Evolutionary conservation across 2,888 invertebrate genomes (phyloP).

Genomic region (Empis stercorea): DNA sequence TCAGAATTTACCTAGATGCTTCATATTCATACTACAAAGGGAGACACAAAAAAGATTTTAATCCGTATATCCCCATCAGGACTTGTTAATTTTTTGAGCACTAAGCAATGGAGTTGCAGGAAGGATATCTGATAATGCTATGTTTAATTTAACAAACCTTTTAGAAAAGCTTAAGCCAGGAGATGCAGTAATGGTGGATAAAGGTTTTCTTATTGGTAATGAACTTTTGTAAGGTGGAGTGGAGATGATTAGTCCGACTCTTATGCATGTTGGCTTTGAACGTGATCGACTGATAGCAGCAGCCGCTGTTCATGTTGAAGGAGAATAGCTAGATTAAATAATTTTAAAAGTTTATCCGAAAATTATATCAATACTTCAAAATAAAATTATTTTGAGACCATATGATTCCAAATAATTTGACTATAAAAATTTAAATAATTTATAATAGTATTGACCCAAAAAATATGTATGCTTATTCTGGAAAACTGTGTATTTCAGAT

Average conservation of each 20-base stretch:
- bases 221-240: slow-evolving; percentile 3
- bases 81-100: not conserved
- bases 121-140: slow-evolving; percentile 1
- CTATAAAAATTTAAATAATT: not conserved
- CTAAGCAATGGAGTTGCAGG: not conserved
- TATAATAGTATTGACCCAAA: too few relatives aligned
- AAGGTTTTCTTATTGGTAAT: slow-evolving; percentile 4
- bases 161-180: too few relatives aligned
- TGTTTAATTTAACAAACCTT: slow-evolving; percentile 1
- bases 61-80: slow-evolving; percentile 4
- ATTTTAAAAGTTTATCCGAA: not conserved
- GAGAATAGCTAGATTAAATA: not conserved
- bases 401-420: too few relatives aligned
- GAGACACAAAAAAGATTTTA: not conserved
- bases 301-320: not conserved
- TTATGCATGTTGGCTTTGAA: not conserved
- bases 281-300: not conserved
- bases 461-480: too few relatives aligned
- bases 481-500: too few relatives aligned
- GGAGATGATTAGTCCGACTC: slow-evolving; percentile 1
- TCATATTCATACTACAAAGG: slow-evolving; percentile 3
- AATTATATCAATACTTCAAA: too few relatives aligned
- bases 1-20: not conserved
- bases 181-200: too few relatives aligned
- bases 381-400: slow-evolving; percentile 3